Base-by-base conservation (phyloP, 1,140 invertebrate genomes). In the Cephus cinctus region DNA sequence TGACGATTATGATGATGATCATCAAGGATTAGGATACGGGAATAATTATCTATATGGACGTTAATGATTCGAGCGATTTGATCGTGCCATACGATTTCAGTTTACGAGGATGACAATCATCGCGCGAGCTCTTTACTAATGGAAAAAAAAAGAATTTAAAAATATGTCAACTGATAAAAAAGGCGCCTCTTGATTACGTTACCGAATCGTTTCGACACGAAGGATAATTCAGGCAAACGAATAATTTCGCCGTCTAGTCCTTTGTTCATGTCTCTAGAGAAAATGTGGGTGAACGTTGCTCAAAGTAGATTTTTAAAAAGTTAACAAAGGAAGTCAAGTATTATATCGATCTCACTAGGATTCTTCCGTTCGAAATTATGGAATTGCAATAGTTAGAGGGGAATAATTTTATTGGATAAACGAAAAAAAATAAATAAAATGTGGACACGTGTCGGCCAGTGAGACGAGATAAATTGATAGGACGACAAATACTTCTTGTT, bases 301-400 rank as follows among this genome's bases (percentile, higher is more conserved):
- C 70, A 73, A 65, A 65, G 54, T 73, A 73, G 69, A 61, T 66
- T 71, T 67, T 51, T 68, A 60, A 59, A 56, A 25, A 21, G 32
- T 40, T 23, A 23, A 45, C 16, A 38, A 41, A 42, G 16, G 35
- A 2, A 16, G 11, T 8, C 3, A 16, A 16, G 2, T 19, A 2
- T 9, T 12, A 40, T n/a, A 3, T 22, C 21, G 38, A 22, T 3
- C 38, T 40, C 38, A 22, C 11, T 21, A 8, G 19, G 38, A 40
- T 8, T 40, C n/a, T 4, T n/a, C n/a, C n/a, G n/a, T 14, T 31
- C 42, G 19, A n/a, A 36, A 36, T 16, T 12, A 8, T 21, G 15
- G 31, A 21, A 40, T 40, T 22, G 19, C 21, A 19, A 19, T 5
- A n/a, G 38, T 5, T 5, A 22, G 5, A 6, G 12, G 16, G 9